Evolutionary conservation across 1,140 invertebrate species (phyloP).

Genomic region (Camponotus pennsylvanicus): DNA sequence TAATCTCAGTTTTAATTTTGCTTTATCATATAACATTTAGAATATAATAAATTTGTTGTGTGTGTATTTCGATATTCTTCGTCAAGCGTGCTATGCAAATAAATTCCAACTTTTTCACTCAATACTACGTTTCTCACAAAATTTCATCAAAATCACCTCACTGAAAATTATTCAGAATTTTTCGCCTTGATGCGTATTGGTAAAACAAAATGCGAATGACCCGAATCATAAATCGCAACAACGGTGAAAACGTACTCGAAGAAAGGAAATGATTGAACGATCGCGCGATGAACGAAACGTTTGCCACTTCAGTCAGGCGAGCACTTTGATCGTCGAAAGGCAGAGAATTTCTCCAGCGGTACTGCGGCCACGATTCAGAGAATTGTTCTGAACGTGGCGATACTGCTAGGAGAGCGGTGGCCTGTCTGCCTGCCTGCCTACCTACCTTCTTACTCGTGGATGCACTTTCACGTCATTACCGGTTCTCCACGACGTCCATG

Average conservation of each 20-base stretch:
- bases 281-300: constrained; percentile 28
- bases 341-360: constrained; percentile 52
- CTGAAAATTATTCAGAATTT: neutral
- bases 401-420: constrained; percentile 60
- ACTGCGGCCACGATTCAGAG: constrained; percentile 50
- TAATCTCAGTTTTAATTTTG: neutral
- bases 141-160: constrained; percentile 19
- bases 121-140: neutral
- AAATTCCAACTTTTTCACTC: neutral
- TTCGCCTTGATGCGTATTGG: neutral
- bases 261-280: constrained; percentile 32
- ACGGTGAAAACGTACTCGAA: constrained; percentile 25
- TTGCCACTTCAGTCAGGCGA: constrained; percentile 37
- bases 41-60: neutral
- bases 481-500: constrained; percentile 66
- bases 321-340: constrained; percentile 40
- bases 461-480: constrained; percentile 83
- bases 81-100: neutral
- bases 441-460: constrained; percentile 71
- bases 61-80: neutral
- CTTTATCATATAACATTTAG: neutral
- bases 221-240: neutral
- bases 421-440: constrained; percentile 9
- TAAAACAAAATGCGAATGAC: neutral
- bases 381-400: constrained; percentile 66